Base-by-base conservation (phyloP, 1,140 invertebrate species). In the Bombus ignitus region DNA sequence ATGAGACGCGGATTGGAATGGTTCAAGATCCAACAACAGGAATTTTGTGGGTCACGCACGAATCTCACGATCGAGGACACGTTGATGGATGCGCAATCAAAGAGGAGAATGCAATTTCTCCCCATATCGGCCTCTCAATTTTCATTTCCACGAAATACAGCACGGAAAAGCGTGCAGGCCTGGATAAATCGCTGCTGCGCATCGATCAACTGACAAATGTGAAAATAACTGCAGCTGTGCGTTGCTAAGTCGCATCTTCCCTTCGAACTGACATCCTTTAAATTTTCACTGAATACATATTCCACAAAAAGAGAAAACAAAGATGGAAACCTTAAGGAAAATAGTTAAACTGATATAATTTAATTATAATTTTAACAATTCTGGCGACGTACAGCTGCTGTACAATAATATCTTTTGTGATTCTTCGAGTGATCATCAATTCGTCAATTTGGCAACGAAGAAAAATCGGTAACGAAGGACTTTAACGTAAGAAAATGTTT, bases 61-160 rank as follows among this genome's bases (percentile, higher is more conserved):
- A 57, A 83, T 86, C 88, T 79, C 78, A 73, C 82, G 81, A 89
- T 80, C 59, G 81, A 59, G 68, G 62, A 75, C 47, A 53, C 83
- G 80, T 89, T 75, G 88, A 83, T 81, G 70, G 83, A 89, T 86
- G 81, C 88, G 65, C 71, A 75, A 81, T 70, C 42, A 28, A 28
- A 71, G 62, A 32, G 22, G 12, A 1, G 12, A 47, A 65, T 66
- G 72, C 66, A 76, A 74, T 59, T 37, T 22, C 39, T 73, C 62
- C 5, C 37, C 12, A 25, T 39, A 47, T 75, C 28, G 44, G 59
- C 18, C 28, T 70, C 66, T 32, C 47, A 44, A 70, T 70, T 57
- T 70, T 76, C 47, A 73, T 73, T 81, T 57, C 68, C 35, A 18
- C 3, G 57, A 42, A 53, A 72, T 84, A 62, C 22, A 8, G 3